Evolutionary conservation across 2,888 invertebrate genomes (phyloP), one percentile per base, ranked within the genome.

Genomic region (Drosophila prostipennis): DNA sequence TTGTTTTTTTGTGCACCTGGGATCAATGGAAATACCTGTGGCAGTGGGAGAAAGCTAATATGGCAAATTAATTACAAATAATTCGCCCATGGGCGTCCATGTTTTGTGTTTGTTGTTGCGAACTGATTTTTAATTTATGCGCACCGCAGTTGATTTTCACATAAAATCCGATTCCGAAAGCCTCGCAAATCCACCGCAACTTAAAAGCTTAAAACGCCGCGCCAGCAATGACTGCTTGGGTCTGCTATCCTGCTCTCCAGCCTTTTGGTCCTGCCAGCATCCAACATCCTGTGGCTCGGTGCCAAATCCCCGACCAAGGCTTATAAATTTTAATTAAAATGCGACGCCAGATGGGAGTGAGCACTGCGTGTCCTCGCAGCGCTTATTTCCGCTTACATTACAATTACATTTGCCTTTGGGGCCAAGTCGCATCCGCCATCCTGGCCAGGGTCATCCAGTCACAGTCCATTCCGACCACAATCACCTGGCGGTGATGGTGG

Each of bases 321-420:
- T 87, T 87, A 87, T 85, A 85, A 87, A 85, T 87, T 85, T 85
- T 85, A 85, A 85, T 85, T 85, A 85, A 85, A 85, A 87, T 72
- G 77, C 87, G 78, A 77, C 67, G 73, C 77, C 72, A 72, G 73
- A 39, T 57, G 57, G 53, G 57, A 54, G 39, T 46, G 56, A 37
- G 55, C 48, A 23, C 29, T 56, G 51, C 54, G 58, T 55, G 70
- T 60, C 40, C 52, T 55, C 42, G 70, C 57, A 39, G 72, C 64
- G 87, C 81, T 86, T 86, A 83, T 86, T 83, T 83, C 82, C 82
- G 87, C 84, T 83, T 83, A 83, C 87, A 83, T 86, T 86, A 83
- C 82, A 83, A 86, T 83, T 83, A 83, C 87, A 83, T 80, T 86
- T 51, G 67, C 71, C 53, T 48, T 26, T 26, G 13, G 49, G 49